phyloP scores from a whole-genome alignment of 1,140 invertebrate genomes.

The Bradysia coprophila region DNA sequence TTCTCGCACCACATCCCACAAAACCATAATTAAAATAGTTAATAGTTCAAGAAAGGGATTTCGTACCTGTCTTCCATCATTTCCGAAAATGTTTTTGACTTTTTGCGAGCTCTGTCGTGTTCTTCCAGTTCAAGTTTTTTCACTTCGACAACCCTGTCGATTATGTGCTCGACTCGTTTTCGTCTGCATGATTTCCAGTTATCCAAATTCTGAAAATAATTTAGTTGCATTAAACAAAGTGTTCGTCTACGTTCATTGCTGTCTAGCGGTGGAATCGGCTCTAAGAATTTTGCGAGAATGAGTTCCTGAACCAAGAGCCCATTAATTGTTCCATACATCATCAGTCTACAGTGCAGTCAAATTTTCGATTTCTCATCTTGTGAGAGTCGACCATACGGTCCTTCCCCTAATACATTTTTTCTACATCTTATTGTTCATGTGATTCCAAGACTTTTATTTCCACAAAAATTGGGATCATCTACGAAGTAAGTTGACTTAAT shows the following conservation, averaged over 20 bases:
- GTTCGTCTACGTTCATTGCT: neutral
- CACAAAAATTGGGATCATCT: neutral
- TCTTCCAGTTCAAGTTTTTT: slow-evolving; percentile 67
- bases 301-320: too few relatives aligned
- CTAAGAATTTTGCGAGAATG: neutral
- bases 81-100: slow-evolving; percentile 84
- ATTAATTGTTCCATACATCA: too few relatives aligned
- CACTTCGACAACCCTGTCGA: slow-evolving; percentile 73
- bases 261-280: too few relatives aligned
- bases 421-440: neutral
- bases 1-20: too few relatives aligned
- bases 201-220: slow-evolving; percentile 56
- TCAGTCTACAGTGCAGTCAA: neutral
- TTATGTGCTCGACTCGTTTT: slow-evolving; percentile 77
- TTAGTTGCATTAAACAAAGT: neutral
- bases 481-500: too few relatives aligned
- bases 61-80: slow-evolving; percentile 77
- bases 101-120: slow-evolving; percentile 44
- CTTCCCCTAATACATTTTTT: neutral
- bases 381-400: neutral
- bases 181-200: slow-evolving; percentile 84
- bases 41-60: too few relatives aligned
- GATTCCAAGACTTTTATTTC: neutral
- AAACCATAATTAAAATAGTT: too few relatives aligned
- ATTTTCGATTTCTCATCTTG: neutral